Evolutionary conservation across 2,888 invertebrate genomes (phyloP).

Genomic region (Suillia variegata): DNA sequence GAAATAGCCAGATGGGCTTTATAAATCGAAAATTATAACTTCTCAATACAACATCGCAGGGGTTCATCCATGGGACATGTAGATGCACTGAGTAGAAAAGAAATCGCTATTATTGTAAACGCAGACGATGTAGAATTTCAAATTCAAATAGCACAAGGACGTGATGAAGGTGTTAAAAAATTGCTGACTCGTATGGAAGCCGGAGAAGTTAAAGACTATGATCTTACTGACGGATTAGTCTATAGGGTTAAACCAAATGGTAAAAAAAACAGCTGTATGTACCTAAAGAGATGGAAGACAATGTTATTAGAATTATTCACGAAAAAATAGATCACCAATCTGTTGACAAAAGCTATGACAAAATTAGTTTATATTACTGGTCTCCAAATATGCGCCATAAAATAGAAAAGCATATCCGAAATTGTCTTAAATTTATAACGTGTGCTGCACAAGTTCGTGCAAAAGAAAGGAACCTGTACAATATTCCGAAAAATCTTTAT

Average conservation of each 20-base stretch:
- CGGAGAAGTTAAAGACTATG: constrained; percentile 5
- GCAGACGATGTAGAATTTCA: constrained; percentile 14
- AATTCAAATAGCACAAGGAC: constrained; percentile 21
- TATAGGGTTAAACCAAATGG: constrained; percentile 3
- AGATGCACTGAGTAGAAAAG: constrained; percentile 18
- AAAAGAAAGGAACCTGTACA: background rate
- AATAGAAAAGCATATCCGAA: background rate
- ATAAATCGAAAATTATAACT: constrained; percentile 18
- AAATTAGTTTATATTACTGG: background rate
- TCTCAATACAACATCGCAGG: constrained; percentile 17
- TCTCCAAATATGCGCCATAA: constrained; percentile 4
- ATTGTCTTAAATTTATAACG: background rate
- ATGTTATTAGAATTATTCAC: background rate
- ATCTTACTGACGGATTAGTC: constrained; percentile 13
- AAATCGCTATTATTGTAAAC: constrained; percentile 7
- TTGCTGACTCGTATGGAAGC: constrained; percentile 1
- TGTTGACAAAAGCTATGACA: background rate
- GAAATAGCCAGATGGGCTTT: constrained; percentile 19
- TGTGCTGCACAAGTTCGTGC: background rate
- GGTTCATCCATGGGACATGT: constrained; percentile 16
- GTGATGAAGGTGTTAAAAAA: constrained; percentile 5
- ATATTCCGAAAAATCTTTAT: constrained; percentile 1
- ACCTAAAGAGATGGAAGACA: constrained; percentile 2
- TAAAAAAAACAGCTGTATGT: constrained; percentile 1
- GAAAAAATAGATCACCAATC: background rate